Percentiles rank a stretch among this genome's conserved stretches.
Evolutionary conservation across 2,797 vertebrate species (phyloP).

Genomic region (Rhabdophis nuchalis): DNA sequence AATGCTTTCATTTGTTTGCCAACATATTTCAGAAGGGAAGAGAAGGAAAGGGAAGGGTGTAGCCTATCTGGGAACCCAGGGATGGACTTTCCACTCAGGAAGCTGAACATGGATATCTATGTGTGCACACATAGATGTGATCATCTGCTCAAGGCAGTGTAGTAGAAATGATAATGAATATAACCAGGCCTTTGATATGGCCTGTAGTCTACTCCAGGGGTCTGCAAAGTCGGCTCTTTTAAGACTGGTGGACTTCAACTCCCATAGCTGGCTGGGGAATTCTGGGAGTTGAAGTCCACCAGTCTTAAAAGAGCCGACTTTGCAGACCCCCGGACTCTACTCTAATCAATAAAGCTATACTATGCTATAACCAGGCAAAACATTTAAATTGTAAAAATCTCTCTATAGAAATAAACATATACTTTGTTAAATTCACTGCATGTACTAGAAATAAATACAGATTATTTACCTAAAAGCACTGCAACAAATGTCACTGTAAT

Average conservation of each 20-base stretch:
- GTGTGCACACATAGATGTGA: not conserved
- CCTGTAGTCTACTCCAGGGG: too few species aligned
- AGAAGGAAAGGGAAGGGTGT: not conserved
- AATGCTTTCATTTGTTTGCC: not conserved
- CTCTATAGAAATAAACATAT: not conserved
- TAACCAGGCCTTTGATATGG: not conserved
- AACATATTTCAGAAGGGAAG: not conserved
- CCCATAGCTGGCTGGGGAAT: too few species aligned
- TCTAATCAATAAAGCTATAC: too few species aligned
- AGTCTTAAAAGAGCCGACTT: too few species aligned
- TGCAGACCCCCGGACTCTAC: too few species aligned
- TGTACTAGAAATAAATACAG: not conserved
- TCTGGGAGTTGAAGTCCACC: too few species aligned
- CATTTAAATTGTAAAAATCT: not conserved
- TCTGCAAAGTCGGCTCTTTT: too few species aligned
- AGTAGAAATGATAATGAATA: not conserved
- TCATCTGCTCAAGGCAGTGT: not conserved
- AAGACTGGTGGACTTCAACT: too few species aligned
- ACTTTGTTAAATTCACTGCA: not conserved
- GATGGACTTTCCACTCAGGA: conserved; percentile 50
- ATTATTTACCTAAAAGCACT: not conserved
- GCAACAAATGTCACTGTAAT: not conserved
- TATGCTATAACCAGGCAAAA: not conserved
- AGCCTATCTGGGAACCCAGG: not conserved
- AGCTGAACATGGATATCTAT: conserved; percentile 42